Evolutionary conservation across 2,797 vertebrate genomes (phyloP).

Genomic region (Danio albolineatus): DNA sequence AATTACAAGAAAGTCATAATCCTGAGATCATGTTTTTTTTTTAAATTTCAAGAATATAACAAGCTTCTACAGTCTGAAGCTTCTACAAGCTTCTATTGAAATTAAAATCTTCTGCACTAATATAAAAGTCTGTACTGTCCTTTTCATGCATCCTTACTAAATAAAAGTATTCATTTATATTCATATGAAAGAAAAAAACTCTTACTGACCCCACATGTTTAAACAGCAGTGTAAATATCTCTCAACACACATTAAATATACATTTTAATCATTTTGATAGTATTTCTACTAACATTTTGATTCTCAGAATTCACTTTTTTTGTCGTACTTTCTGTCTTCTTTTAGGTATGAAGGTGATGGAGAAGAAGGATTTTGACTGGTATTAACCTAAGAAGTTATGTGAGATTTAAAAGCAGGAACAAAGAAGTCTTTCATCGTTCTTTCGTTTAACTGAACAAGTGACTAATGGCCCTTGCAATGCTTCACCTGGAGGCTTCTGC

Average conservation of each 20-base stretch:
- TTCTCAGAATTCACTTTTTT: not conserved
- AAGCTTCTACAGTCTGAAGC: too few species aligned
- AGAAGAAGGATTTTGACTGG: constrained; percentile 86
- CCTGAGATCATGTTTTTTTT: too few species aligned
- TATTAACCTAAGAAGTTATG: constrained; percentile 64
- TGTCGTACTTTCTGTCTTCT: constrained; percentile 8
- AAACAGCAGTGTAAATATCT: not conserved
- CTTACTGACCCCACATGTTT: not conserved
- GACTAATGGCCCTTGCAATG: constrained; percentile 61
- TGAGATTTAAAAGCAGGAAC: constrained; percentile 14
- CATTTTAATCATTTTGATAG: not conserved
- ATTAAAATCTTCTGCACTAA: too few species aligned
- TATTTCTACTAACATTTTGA: not conserved
- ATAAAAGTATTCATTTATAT: not conserved
- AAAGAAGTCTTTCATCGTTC: constrained; percentile 35
- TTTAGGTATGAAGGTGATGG: constrained; percentile 58
- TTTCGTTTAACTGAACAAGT: constrained; percentile 40
- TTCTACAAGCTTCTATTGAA: too few species aligned
- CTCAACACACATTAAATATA: not conserved
- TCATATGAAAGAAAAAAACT: not conserved
- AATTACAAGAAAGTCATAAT: too few species aligned
- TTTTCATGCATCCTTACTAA: not conserved
- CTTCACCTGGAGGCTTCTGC: constrained; percentile 55
- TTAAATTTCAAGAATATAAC: too few species aligned
- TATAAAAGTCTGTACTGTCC: not conserved